phyloP scores from a whole-genome alignment of 2,888 invertebrate species.

The Crossocerus cetratus region DNA sequence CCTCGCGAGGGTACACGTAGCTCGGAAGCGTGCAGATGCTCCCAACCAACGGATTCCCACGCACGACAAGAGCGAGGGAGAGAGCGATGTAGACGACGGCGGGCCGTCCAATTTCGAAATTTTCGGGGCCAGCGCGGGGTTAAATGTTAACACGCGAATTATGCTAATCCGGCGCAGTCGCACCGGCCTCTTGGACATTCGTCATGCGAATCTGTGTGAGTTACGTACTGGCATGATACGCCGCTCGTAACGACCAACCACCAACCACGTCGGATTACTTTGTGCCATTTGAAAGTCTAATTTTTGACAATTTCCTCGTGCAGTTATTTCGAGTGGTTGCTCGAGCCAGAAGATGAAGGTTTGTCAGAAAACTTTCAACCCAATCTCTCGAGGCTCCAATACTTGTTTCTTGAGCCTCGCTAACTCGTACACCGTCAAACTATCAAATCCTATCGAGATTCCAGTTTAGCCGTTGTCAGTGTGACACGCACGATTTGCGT shows the following conservation, averaged over 20 bases:
- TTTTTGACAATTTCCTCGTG: conserved; percentile 30
- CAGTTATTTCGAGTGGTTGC: too few relatives aligned
- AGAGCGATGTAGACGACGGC: too few relatives aligned
- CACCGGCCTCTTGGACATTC: conserved; percentile 62
- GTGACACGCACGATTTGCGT: too few relatives aligned
- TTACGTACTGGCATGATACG: too few relatives aligned
- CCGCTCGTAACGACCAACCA: too few relatives aligned
- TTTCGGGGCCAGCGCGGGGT: conserved; percentile 55
- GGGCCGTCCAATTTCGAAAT: conserved; percentile 58
- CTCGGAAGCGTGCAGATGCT: conserved; percentile 26
- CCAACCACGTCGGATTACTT: neutral
- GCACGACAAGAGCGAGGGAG: conserved; percentile 29
- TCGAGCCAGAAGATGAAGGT: too few relatives aligned
- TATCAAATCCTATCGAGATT: too few relatives aligned
- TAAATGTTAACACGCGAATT: conserved; percentile 73
- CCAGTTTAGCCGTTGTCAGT: too few relatives aligned
- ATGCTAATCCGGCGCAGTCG: conserved; percentile 64
- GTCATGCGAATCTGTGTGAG: conserved; percentile 58
- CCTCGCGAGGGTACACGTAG: conserved; percentile 42
- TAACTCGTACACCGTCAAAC: too few relatives aligned
- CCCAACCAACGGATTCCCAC: conserved; percentile 54
- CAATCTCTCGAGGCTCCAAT: too few relatives aligned
- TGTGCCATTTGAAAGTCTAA: conserved; percentile 55
- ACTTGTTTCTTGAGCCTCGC: too few relatives aligned
- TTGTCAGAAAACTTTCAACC: too few relatives aligned